Conservation (phyloP, 2,888 invertebrate genomes). For the Leucozona laternaria region DNA sequence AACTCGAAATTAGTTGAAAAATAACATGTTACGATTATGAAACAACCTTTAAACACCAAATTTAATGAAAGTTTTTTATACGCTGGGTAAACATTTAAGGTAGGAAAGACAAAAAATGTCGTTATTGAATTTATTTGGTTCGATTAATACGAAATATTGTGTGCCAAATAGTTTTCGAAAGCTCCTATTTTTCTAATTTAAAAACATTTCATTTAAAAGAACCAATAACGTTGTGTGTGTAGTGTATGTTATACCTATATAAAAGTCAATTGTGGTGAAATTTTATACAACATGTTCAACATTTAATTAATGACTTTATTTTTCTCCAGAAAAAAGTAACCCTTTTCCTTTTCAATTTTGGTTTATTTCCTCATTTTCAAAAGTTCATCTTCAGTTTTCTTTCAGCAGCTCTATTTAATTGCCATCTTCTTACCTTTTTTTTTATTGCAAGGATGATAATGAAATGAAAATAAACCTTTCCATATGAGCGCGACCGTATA, state of each 20-base stretch:
- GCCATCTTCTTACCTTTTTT: slow-evolving; percentile 13
- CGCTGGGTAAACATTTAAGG: no score
- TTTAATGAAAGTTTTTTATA: no score
- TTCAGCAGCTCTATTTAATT: slow-evolving; percentile 47
- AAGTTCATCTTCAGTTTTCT: slow-evolving; percentile 23
- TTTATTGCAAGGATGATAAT: slow-evolving; percentile 18
- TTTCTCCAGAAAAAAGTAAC: not conserved
- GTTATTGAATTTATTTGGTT: no score
- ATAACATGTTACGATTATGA: no score
- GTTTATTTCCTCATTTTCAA: slow-evolving; percentile 28
- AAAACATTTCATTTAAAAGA: not conserved
- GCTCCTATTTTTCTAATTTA: not conserved
- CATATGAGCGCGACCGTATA: not conserved
- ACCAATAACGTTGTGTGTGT: not conserved
- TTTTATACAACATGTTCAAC: slow-evolving; percentile 1
- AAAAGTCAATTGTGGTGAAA: not conserved
- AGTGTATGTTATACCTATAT: not conserved
- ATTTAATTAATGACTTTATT: slow-evolving; percentile 58
- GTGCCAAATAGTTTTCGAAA: no score
- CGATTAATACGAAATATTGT: no score
- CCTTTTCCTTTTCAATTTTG: slow-evolving; percentile 27
- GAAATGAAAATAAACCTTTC: slow-evolving; percentile 48
- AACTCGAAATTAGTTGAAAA: no score
- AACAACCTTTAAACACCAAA: no score
- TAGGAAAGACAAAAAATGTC: no score